These are phyloP conservation scores for Temnothorax ravouxi DNA, from an alignment of 2,888 invertebrate genomes.

Conservation along the genomic window DNA sequence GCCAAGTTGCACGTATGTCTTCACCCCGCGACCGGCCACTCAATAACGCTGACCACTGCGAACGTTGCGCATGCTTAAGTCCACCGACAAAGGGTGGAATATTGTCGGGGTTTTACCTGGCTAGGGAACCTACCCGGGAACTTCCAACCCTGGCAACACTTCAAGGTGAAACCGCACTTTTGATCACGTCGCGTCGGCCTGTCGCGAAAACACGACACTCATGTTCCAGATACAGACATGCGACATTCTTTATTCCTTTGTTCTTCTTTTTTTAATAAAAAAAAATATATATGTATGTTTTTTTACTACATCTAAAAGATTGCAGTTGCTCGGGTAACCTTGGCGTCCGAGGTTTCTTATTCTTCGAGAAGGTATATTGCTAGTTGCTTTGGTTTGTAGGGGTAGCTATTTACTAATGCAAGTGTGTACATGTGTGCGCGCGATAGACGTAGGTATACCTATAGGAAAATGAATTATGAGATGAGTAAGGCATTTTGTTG, in stretches of 20 bases:
- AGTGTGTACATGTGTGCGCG: not conserved
- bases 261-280: not conserved
- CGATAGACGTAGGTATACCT: constrained; percentile 36
- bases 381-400: not conserved
- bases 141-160: constrained; percentile 60
- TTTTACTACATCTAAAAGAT: not conserved
- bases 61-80: constrained; percentile 82
- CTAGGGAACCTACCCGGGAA: constrained; percentile 42
- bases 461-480: constrained; percentile 44
- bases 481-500: constrained; percentile 52
- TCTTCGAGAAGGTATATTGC: not conserved
- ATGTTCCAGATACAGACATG: not conserved
- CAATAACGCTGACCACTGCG: constrained; percentile 84
- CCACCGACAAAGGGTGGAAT: constrained; percentile 62
- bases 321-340: constrained; percentile 7
- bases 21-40: constrained; percentile 78
- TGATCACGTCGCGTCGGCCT: not conserved
- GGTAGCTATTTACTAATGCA: constrained; percentile 25
- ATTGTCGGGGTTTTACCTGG: constrained; percentile 64
- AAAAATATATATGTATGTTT: not conserved
- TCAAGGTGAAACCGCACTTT: constrained; percentile 76
- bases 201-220: not conserved
- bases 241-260: not conserved
- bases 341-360: constrained; percentile 23
- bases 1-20: constrained; percentile 76